Evolutionary conservation across 30 jellyfish, hydroid and myxozoan species (phyloP), one percentile per base, ranked within the genome.

Genomic region (Turritopsis rubra): DNA sequence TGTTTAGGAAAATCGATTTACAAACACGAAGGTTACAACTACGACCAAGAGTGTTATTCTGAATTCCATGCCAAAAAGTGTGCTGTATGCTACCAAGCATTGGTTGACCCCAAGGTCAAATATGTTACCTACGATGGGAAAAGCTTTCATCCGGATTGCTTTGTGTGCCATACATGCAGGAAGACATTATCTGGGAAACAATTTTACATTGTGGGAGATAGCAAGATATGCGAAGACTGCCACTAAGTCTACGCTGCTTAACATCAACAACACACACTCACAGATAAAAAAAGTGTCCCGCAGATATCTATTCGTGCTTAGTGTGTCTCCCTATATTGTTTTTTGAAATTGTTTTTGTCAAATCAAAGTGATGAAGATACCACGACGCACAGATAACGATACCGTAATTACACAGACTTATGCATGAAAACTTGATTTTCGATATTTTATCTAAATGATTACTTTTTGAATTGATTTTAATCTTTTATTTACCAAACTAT

Each of bases 31-130:
- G 87, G 87, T 1, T 75, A 80, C 41, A 80, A 80, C 27, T 80
- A 80, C 79, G 87, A 80, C 52, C 79, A 80, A 65, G 87, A 80
- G 0, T 80, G 87, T 29, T 80, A 80, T n/a, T 65, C 87, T 9
- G 21, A 18, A 17, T 80, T 53, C 65, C 87, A 80, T 80, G 87
- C 87, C 1, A 80, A 80, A 29, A 80, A 80, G 65, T 80, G 87
- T n/a, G 87, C 87, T 19, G 87, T 80, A 18, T 80, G 87, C 79
- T 53, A 80, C 21, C 41, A 53, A n/a, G 21, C 87, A 1, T 80
- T 80, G 84, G 65, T 54, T 21, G 87, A 80, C 8, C 52, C 87
- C 16, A 80, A 80, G 17, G 79, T 80, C 79, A 80, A 80, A 65
- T 80, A 53, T 53, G 87, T 80, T 21, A 65, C 79, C 1, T 80